phyloP scores from a whole-genome alignment of 2,113 vertebrate species.

The Naja naja region DNA sequence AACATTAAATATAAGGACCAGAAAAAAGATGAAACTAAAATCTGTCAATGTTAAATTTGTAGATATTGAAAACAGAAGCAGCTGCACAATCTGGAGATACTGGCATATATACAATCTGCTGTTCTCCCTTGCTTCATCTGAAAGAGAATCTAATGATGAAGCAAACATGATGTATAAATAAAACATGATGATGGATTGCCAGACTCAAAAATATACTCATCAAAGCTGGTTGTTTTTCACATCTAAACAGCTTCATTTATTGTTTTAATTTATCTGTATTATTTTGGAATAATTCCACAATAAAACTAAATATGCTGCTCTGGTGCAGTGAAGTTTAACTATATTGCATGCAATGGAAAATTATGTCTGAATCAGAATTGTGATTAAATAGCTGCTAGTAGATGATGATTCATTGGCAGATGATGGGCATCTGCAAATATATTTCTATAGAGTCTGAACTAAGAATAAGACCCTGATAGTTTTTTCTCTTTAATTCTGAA shows the following conservation, averaged over 20 bases:
- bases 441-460: constrained; percentile 6
- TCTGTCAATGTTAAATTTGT: constrained; percentile 62
- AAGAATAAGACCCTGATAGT: constrained; percentile 13
- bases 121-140: constrained; percentile 70
- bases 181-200: constrained; percentile 67
- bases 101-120: constrained; percentile 52
- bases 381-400: constrained; percentile 48
- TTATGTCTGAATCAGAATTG: constrained; percentile 42
- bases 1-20: constrained; percentile 56
- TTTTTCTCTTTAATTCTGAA: background rate
- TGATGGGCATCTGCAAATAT: constrained; percentile 37
- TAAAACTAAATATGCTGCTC: constrained; percentile 60
- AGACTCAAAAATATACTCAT: constrained; percentile 70
- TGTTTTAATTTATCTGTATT: constrained; percentile 52
- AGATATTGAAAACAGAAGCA: constrained; percentile 64
- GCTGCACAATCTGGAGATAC: constrained; percentile 69
- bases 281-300: constrained; percentile 67
- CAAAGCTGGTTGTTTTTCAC: constrained; percentile 65
- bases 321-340: constrained; percentile 38
- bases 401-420: constrained; percentile 47
- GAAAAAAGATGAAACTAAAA: constrained; percentile 52
- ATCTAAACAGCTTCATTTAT: constrained; percentile 63
- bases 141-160: constrained; percentile 74
- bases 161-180: constrained; percentile 74
- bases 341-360: constrained; percentile 32